phyloP scores from a whole-genome alignment of 2,113 vertebrate genomes.

The Callopanchax toddi region DNA sequence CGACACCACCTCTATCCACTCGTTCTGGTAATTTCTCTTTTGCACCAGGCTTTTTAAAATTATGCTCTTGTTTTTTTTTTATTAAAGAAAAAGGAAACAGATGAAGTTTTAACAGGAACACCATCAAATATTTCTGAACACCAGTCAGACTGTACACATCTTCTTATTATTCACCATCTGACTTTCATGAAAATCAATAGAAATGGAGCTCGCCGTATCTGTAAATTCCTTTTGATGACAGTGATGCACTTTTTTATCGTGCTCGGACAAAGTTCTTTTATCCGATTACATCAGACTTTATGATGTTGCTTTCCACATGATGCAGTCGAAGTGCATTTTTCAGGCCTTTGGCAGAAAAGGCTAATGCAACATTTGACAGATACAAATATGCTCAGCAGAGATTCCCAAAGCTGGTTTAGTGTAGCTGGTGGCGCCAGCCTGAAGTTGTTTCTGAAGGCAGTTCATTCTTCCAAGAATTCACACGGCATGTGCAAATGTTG shows the following conservation, averaged over 20 bases:
- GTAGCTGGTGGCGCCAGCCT: slow-evolving; percentile 39
- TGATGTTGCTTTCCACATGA: slow-evolving; percentile 20
- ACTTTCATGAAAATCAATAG: slow-evolving; percentile 25
- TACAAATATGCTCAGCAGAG: slow-evolving; percentile 56
- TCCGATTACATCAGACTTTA: slow-evolving; percentile 49
- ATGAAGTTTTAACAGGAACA: neutral
- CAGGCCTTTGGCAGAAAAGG: slow-evolving; percentile 59
- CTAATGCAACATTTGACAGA: slow-evolving; percentile 61
- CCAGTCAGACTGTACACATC: neutral
- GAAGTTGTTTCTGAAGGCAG: slow-evolving; percentile 44
- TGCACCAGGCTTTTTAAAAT: neutral
- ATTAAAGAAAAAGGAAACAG: neutral
- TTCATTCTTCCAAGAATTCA: slow-evolving; percentile 20
- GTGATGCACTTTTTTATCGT: slow-evolving; percentile 32
- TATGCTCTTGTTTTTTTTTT: neutral
- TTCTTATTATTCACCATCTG: slow-evolving; percentile 13
- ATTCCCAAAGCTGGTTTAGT: slow-evolving; percentile 39
- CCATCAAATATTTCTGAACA: neutral
- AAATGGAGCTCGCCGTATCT: slow-evolving; percentile 23
- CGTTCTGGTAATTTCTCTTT: slow-evolving; percentile 5
- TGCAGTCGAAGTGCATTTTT: slow-evolving; percentile 34
- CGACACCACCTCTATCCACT: slow-evolving; percentile 58
- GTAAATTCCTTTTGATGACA: slow-evolving; percentile 40
- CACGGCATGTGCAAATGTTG: neutral
- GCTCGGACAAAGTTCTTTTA: slow-evolving; percentile 32